Conservation (phyloP, 2,113 vertebrate genomes). For the Pyrgilauda ruficollis region DNA sequence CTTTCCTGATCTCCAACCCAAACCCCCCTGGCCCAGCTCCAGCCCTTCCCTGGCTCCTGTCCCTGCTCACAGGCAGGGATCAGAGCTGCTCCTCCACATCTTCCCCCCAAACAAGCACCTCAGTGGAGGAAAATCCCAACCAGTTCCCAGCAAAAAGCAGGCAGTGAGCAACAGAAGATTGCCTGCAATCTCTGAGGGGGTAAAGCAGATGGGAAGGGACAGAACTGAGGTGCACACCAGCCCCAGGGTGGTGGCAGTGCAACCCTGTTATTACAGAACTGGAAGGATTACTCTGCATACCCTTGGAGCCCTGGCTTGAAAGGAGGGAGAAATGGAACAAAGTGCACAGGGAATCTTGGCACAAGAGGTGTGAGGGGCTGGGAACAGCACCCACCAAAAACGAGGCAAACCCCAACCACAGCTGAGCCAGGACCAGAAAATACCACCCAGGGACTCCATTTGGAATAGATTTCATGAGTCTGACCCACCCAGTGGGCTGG, state of each 20-base stretch:
- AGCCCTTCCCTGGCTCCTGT: neutral
- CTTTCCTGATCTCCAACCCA: neutral
- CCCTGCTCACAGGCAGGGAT: neutral
- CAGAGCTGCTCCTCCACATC: neutral
- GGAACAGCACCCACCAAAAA: neutral
- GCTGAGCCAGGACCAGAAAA: neutral
- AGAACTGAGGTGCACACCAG: neutral
- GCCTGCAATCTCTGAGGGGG: neutral
- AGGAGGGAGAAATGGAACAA: neutral
- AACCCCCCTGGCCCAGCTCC: neutral
- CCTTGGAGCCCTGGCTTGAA: neutral
- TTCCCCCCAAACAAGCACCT: neutral
- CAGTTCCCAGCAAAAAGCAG: neutral
- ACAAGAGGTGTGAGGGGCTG: rapidly evolving
- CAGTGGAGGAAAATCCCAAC: neutral
- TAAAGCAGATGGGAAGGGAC: neutral
- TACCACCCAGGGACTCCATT: neutral
- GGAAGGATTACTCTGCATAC: neutral
- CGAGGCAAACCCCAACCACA: neutral
- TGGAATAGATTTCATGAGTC: neutral
- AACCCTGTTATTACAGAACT: neutral
- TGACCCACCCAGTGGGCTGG: neutral
- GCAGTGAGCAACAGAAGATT: neutral
- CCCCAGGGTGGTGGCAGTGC: neutral
- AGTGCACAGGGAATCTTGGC: neutral